Base-by-base conservation (phyloP, 1,140 invertebrate genomes). In the Lucilia cuprina region DNA sequence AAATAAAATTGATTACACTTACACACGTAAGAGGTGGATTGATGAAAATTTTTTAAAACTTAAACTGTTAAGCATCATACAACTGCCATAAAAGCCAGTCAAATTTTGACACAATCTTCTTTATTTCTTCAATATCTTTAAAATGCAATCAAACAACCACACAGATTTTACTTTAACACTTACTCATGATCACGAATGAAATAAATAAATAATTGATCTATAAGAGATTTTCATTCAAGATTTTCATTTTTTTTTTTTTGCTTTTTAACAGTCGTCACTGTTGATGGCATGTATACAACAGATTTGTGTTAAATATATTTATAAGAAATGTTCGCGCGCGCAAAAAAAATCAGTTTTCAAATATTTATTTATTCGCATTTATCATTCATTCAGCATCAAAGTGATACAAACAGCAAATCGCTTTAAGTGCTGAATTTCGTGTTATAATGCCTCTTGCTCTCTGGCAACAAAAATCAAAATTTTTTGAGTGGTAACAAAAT, bases 381-480 rank as follows among this genome's bases (percentile, higher is more conserved):
- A 60, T 60, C 50, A 60, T 60, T 70, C 65, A 21, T 10, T 49
- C 77, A 80, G 41, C 77, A 49, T 80, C 41, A 49, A 80, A 80
- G 41, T 80, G 35, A 80, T 41, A 41, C 41, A 41, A 8, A 10
- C 41, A 41, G 41, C 77, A 80, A 80, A 80, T 80, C 77, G 77
- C 41, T 19, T 80, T 80, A 80, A 80, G 77, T 80, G 41, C 77
- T 80, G 19, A 19, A 80, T 49, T 49, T 80, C 77, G 77, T 80
- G 77, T 80, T 80, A 80, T 80, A 80, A 80, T 80, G 21, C 77
- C 41, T 17, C 25, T 17, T 21, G 5, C 65, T 21, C 25, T 30
- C 25, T 70, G 19, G n/a, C 65, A 70, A 8, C 65, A 19, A n/a
- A 14, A 60, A 70, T 21, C 65, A 70, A 41, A 41, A 5, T 25